These are phyloP conservation scores for Misgurnus mizolepis DNA, from an alignment of 2,113 vertebrate species.

Conservation along the genomic window DNA sequence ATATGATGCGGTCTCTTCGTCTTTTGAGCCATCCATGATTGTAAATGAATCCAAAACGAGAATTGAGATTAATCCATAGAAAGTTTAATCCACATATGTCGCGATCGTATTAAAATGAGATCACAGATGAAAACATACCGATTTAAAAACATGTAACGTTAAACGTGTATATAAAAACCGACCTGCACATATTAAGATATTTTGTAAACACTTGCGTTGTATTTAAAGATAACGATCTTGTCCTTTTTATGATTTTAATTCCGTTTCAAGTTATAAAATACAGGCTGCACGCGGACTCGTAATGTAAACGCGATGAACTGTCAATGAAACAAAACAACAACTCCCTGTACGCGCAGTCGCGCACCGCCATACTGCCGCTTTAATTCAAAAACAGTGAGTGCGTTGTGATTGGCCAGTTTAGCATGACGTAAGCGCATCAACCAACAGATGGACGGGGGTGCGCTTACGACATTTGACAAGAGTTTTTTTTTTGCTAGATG, in stretches of 20 bases:
- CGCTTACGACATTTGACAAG: too few relatives aligned
- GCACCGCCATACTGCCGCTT: slow-evolving; percentile 69
- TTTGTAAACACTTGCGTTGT: not conserved
- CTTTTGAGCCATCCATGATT: slow-evolving; percentile 39
- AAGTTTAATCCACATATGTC: not conserved
- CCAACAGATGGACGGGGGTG: slow-evolving; percentile 21
- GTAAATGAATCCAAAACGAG: slow-evolving; percentile 27
- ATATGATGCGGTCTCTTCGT: slow-evolving; percentile 51
- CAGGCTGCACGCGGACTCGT: not conserved
- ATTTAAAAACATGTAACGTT: not conserved
- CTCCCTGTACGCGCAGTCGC: slow-evolving; percentile 37
- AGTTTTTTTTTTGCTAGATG: too few relatives aligned
- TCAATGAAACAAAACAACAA: slow-evolving; percentile 2
- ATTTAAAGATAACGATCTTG: not conserved
- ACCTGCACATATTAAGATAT: not conserved
- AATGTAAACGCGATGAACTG: not conserved
- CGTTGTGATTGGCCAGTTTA: slow-evolving; percentile 62
- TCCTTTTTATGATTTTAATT: not conserved
- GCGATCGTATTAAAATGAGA: not conserved
- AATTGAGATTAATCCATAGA: not conserved
- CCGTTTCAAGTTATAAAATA: not conserved
- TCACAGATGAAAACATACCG: not conserved
- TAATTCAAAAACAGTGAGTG: slow-evolving; percentile 68
- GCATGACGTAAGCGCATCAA: not conserved
- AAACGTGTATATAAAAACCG: not conserved